These are phyloP conservation scores for Xiphorhynchus elegans DNA, from an alignment of 2,113 vertebrate species.

Conservation along the genomic window DNA sequence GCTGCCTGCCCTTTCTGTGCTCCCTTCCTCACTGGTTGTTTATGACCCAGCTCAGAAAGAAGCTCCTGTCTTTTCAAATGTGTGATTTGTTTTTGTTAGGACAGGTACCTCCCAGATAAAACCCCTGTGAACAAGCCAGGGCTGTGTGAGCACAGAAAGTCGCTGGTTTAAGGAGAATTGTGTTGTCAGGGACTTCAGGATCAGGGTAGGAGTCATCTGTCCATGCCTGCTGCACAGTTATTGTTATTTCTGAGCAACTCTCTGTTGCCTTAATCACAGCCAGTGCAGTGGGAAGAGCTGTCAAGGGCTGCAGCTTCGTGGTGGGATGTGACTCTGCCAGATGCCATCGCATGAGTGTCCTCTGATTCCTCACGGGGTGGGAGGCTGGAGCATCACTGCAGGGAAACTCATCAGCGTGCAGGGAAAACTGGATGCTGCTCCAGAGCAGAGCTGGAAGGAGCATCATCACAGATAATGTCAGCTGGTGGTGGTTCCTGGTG, in stretches of 20 bases:
- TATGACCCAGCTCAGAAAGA: background rate
- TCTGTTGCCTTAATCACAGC: background rate
- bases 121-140: background rate
- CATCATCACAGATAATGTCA: background rate
- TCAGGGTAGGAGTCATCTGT: background rate
- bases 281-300: background rate
- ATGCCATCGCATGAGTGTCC: background rate
- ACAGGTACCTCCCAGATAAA: background rate
- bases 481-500: accelerated
- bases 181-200: background rate
- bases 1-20: background rate
- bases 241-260: background rate
- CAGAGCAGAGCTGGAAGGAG: background rate
- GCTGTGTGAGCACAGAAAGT: background rate
- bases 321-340: background rate
- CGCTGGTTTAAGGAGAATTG: background rate
- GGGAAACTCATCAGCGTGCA: accelerated
- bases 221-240: background rate
- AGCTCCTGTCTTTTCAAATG: background rate
- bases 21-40: background rate
- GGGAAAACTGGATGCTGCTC: background rate
- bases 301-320: background rate
- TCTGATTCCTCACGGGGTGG: accelerated
- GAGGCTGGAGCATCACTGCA: background rate
- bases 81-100: background rate